phyloP scores from a whole-genome alignment of 1,140 invertebrate species.

The Drosophila bocki region DNA sequence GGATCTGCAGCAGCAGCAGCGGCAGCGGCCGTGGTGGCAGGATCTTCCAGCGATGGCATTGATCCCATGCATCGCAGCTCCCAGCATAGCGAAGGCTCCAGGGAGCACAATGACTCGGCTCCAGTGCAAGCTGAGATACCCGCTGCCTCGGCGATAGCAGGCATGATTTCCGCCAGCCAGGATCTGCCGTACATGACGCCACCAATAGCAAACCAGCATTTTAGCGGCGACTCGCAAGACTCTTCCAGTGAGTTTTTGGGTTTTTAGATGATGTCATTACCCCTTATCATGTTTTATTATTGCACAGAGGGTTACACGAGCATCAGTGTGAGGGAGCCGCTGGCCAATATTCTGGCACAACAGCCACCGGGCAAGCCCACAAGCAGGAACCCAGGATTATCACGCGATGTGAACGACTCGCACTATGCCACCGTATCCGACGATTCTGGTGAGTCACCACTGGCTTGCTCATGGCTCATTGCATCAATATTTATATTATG shows the following conservation, averaged over 20 bases:
- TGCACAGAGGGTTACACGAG: conserved; percentile 94
- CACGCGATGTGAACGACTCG: conserved; percentile 86
- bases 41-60: conserved; percentile 36
- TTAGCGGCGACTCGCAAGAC: conserved; percentile 94
- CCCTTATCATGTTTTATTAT: not conserved
- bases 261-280: not conserved
- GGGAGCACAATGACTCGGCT: conserved; percentile 58
- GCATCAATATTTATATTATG: too few relatives aligned
- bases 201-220: conserved; percentile 88
- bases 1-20: conserved; percentile 50
- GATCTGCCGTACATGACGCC: conserved; percentile 96
- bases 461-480: not conserved
- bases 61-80: conserved; percentile 61
- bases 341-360: conserved; percentile 90
- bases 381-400: conserved; percentile 84
- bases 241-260: conserved; percentile 89
- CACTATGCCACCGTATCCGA: conserved; percentile 94
- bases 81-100: conserved; percentile 53
- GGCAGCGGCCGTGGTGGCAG: conserved; percentile 28
- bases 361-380: conserved; percentile 85
- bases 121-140: conserved; percentile 87
- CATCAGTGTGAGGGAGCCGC: conserved; percentile 94
- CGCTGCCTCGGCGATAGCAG: conserved; percentile 93
- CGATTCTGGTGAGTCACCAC: conserved; percentile 89
- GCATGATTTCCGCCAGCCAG: conserved; percentile 93